Evolutionary conservation across 2,888 invertebrate species (phyloP).

Genomic region (Steinernema hermaphroditum): DNA sequence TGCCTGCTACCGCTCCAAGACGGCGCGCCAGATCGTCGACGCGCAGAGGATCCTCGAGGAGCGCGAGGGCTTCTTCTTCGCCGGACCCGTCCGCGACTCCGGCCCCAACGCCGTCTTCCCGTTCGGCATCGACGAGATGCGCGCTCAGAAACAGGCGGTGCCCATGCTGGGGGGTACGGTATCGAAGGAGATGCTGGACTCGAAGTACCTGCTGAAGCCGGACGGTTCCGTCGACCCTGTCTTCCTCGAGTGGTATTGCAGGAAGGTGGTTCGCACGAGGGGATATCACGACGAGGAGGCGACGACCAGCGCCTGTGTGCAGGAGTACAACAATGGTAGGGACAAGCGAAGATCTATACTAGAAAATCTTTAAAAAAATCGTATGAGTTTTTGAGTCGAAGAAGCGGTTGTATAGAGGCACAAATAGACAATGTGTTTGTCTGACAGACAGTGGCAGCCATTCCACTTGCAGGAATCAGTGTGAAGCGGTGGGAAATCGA

Average conservation of each 20-base stretch:
- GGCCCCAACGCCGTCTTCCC: not conserved
- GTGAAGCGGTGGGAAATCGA: too few species aligned
- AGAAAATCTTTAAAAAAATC: too few species aligned
- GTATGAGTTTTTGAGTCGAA: too few species aligned
- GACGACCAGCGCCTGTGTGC: not conserved
- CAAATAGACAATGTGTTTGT: not conserved
- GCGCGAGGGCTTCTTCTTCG: not conserved
- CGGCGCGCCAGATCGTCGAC: conserved; percentile 12
- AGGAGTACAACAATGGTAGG: conserved; percentile 4
- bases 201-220: conserved; percentile 1
- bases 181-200: not conserved
- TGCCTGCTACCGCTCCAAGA: conserved; percentile 18
- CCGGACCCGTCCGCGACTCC: not conserved
- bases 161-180: not conserved
- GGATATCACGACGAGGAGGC: conserved; percentile 13
- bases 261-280: not conserved
- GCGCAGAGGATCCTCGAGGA: conserved; percentile 23
- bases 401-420: not conserved
- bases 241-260: conserved; percentile 9
- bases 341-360: too few species aligned
- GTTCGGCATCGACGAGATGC: not conserved
- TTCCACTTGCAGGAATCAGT: too few species aligned
- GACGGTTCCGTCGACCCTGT: not conserved
- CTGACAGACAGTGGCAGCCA: not conserved
- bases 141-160: not conserved